Base-by-base conservation (phyloP, 2,113 vertebrate genomes). In the Epinephelus fuscoguttatus region DNA sequence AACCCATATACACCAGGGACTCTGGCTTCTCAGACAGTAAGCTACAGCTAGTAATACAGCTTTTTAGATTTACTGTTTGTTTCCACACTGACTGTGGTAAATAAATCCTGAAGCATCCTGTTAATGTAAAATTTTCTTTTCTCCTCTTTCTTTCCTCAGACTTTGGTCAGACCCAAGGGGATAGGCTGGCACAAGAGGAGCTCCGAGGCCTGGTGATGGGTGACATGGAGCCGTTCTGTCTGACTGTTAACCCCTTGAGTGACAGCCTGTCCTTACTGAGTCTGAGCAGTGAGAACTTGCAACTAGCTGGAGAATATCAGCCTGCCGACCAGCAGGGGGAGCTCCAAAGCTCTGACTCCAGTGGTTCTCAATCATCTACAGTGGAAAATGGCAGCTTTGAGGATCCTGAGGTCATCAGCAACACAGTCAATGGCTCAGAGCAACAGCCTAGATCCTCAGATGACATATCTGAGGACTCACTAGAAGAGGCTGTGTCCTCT, bases 151-250 rank as follows among this genome's bases (percentile, higher is more conserved):
- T 78, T 52, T 73, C 18, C 15, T 55, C 78, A 97, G 96, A 91
- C 50, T 96, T 96, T 85, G 89, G 76, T 93, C 93, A 94, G 27
- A 85, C 95, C 72, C 95, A 94, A 78, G 84, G 90, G 75, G 95
- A 90, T 2, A 81, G 77, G 49, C n/a, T 73, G 73, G 81, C 70
- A 42, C 93, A 94, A 11, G 96, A 84, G 1, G 91, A 95, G 70
- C 94, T 95, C 75, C 95, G 94, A 68, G 92, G 93, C 2, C 94
- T 97, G 60, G 90, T 81, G 17, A 83, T 98, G 91, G 97, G 97
- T 9, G 97, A 99, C 91, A 97, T 99, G 95, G 98, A 99, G 93
- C 98, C 97, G 13, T 99, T 99, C 91, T 98, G 97, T 86, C 95
- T 99, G 25, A 99, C 98, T 0, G 98, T 99, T 79, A 99, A 99